These are phyloP conservation scores for Oreochromis niloticus DNA, from an alignment of 2,113 vertebrate genomes.

Conservation along the genomic window DNA sequence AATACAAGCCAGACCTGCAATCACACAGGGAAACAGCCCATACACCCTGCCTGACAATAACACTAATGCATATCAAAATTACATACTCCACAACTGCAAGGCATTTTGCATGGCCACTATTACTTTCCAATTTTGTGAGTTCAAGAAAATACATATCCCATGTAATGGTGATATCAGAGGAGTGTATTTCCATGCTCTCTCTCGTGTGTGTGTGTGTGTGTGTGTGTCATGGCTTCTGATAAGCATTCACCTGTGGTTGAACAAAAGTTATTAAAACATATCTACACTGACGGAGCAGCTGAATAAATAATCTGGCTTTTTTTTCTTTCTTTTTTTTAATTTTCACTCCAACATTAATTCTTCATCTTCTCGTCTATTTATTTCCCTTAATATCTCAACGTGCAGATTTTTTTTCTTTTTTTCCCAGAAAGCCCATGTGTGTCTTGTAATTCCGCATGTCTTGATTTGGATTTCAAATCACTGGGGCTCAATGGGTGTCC, in stretches of 20 bases:
- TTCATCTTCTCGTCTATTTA: background rate
- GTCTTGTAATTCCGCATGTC: slow-evolving; percentile 25
- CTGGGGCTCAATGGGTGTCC: background rate
- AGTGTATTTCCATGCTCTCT: slow-evolving; percentile 54
- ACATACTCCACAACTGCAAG: slow-evolving; percentile 63
- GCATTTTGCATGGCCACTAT: slow-evolving; percentile 61
- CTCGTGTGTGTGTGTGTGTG: background rate
- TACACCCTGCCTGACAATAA: slow-evolving; percentile 77
- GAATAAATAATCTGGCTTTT: slow-evolving; percentile 16
- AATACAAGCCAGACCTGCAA: slow-evolving; percentile 83
- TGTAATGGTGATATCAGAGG: slow-evolving; percentile 68
- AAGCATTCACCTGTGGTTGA: slow-evolving; percentile 57
- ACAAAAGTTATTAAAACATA: slow-evolving; percentile 63
- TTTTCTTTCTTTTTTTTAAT: background rate
- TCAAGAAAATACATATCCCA: slow-evolving; percentile 60
- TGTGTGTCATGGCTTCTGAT: slow-evolving; percentile 49
- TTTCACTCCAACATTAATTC: slow-evolving; percentile 35
- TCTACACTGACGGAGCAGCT: slow-evolving; percentile 15
- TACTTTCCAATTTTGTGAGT: slow-evolving; percentile 65
- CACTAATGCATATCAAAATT: slow-evolving; percentile 75
- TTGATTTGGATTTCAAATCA: slow-evolving; percentile 58
- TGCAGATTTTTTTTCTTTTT: background rate
- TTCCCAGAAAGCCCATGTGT: background rate
- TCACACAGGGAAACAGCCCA: slow-evolving; percentile 83
- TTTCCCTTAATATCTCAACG: slow-evolving; percentile 32